Evolutionary conservation across 2,888 invertebrate species (phyloP).

Genomic region (Acrobasis suavella): DNA sequence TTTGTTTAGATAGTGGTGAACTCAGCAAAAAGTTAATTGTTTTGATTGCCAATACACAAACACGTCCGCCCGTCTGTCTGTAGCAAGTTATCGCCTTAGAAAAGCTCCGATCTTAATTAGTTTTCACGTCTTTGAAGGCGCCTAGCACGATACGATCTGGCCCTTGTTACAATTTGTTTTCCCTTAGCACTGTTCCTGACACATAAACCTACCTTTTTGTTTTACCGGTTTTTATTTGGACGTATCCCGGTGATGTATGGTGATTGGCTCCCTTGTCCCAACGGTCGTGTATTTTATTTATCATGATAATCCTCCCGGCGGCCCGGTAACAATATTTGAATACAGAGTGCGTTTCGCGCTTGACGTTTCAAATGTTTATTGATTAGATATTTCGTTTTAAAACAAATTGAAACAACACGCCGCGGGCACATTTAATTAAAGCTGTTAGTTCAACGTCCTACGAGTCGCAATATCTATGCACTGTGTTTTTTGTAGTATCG

Average conservation of each 20-base stretch:
- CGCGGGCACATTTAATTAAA: constrained; percentile 68
- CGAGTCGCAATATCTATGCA: constrained; percentile 55
- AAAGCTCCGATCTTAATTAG: constrained; percentile 82
- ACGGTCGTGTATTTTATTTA: constrained; percentile 75
- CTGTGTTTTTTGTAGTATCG: constrained; percentile 46
- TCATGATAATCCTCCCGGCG: constrained; percentile 74
- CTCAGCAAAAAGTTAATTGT: constrained; percentile 79
- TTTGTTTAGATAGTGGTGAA: constrained; percentile 65
- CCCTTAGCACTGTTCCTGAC: constrained; percentile 72
- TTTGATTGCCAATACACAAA: constrained; percentile 79
- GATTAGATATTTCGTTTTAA: constrained; percentile 67
- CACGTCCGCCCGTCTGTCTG: constrained; percentile 69
- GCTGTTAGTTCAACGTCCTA: constrained; percentile 53
- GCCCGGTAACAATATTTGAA: constrained; percentile 73
- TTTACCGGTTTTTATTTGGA: constrained; percentile 72
- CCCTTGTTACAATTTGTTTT: constrained; percentile 81
- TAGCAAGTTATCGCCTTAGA: constrained; percentile 76
- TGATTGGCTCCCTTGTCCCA: constrained; percentile 79
- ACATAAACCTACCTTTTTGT: constrained; percentile 71
- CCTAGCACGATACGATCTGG: constrained; percentile 77
- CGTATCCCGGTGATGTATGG: constrained; percentile 78
- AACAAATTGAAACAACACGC: constrained; percentile 67
- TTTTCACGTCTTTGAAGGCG: constrained; percentile 80
- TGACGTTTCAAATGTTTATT: constrained; percentile 68
- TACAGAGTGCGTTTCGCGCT: constrained; percentile 54